phyloP scores from a whole-genome alignment of 2,113 vertebrate species.

The Trogon melanurus region DNA sequence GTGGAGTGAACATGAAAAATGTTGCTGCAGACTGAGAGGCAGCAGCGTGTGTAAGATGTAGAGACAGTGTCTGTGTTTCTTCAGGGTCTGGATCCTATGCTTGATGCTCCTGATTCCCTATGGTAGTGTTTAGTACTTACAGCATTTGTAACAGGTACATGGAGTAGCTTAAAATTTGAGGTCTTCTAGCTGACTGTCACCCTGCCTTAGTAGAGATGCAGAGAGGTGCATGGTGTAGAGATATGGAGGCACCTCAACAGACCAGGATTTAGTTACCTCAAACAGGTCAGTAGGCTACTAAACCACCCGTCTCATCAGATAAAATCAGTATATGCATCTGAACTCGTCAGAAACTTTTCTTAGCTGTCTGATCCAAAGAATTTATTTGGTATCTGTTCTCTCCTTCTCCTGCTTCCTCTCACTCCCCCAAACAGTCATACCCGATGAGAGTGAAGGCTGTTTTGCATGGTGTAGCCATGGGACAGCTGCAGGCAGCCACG shows the following conservation, averaged over 20 bases:
- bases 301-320: neutral
- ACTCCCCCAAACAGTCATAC: neutral
- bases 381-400: neutral
- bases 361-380: neutral
- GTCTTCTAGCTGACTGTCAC: neutral
- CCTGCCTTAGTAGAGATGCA: neutral
- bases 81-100: neutral
- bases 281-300: neutral
- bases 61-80: neutral
- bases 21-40: neutral
- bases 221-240: neutral
- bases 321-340: neutral
- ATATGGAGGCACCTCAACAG: neutral
- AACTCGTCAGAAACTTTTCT: neutral
- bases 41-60: neutral
- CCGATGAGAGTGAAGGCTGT: neutral
- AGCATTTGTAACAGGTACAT: neutral
- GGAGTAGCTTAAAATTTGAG: neutral
- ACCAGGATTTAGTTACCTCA: neutral
- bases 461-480: neutral
- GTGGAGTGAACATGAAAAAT: neutral
- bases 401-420: neutral
- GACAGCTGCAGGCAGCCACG: neutral
- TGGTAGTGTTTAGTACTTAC: neutral
- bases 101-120: neutral